These are phyloP conservation scores for Rhynchotus rufescens DNA, from an alignment of 2,797 vertebrate genomes.

Conservation along the genomic window DNA sequence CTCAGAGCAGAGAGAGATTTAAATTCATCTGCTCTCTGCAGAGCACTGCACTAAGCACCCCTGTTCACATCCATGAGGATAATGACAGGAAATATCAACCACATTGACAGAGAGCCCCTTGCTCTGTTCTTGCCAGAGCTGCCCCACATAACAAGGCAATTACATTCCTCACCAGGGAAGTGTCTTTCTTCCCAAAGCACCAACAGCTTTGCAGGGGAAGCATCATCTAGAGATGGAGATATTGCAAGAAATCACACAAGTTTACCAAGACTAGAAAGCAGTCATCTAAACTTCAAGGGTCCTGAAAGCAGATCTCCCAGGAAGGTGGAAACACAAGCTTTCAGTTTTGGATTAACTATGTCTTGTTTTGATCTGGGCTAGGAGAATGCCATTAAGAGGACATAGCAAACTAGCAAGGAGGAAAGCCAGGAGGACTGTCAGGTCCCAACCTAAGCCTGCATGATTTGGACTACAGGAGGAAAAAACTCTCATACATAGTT, in stretches of 20 bases:
- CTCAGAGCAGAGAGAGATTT: not conserved
- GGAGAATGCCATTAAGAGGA: not conserved
- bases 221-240: not conserved
- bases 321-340: not conserved
- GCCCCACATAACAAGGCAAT: not conserved
- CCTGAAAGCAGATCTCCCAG: not conserved
- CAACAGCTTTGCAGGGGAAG: not conserved
- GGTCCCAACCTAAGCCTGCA: not conserved
- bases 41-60: not conserved
- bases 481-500: not conserved
- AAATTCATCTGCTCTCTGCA: not conserved
- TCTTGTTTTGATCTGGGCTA: not conserved
- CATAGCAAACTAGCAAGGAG: not conserved
- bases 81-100: not conserved
- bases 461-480: not conserved
- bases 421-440: not conserved
- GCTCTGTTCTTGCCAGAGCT: not conserved
- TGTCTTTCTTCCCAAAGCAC: not conserved
- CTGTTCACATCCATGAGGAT: not conserved
- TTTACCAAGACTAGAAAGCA: not conserved
- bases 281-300: not conserved
- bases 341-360: too few species aligned
- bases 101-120: not conserved
- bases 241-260: too few species aligned
- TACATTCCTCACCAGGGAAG: not conserved